These are phyloP conservation scores for Salarias fasciatus DNA, from an alignment of 2,797 vertebrate genomes.

Conservation along the genomic window DNA sequence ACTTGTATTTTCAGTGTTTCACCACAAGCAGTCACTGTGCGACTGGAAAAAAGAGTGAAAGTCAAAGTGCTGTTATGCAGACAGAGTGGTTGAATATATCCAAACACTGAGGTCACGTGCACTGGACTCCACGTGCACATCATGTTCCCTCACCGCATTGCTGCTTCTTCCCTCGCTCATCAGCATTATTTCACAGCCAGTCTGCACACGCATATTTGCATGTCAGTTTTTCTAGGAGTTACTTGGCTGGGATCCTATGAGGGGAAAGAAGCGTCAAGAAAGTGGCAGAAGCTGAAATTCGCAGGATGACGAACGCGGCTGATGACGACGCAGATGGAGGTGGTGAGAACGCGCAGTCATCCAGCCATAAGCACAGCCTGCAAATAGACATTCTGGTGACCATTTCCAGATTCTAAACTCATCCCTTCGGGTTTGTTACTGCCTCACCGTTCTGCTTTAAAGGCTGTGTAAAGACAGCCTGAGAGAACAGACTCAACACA, in stretches of 20 bases:
- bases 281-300: constrained; percentile 49
- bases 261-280: constrained; percentile 42
- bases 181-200: no score
- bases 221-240: constrained; percentile 32
- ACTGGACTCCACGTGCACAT: neutral
- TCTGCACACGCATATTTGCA: constrained; percentile 24
- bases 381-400: no score
- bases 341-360: constrained; percentile 36
- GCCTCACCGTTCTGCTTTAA: no score
- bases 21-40: constrained; percentile 68
- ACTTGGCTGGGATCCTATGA: constrained; percentile 47
- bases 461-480: no score
- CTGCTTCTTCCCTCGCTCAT: neutral
- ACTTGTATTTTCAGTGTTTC: constrained; percentile 21
- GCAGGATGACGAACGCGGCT: constrained; percentile 55
- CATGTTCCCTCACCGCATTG: constrained; percentile 16
- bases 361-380: constrained; percentile 23
- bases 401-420: no score
- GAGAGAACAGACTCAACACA: no score
- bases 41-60: constrained; percentile 5
- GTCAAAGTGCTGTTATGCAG: neutral
- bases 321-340: constrained; percentile 56
- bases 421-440: no score
- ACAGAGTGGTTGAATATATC: neutral
- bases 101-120: neutral